Conservation (phyloP, 2,888 invertebrate genomes). For the Papilio elwesi region DNA sequence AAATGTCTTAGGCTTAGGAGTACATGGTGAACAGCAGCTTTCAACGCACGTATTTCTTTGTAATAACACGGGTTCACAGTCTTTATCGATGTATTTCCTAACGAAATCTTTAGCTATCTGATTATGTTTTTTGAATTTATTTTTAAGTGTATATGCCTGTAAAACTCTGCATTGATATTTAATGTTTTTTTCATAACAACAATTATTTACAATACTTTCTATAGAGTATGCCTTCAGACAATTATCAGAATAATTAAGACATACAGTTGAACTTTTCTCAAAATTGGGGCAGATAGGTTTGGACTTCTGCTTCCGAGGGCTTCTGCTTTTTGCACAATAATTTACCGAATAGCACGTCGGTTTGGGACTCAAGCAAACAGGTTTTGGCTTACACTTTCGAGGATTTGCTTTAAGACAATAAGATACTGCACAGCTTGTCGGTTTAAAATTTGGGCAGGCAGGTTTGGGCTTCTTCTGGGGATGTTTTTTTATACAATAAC, state of each 20-base stretch:
- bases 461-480: conserved; percentile 8
- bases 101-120: conserved; percentile 19
- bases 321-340: conserved; percentile 24
- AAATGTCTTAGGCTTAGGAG: conserved; percentile 6
- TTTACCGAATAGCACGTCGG: conserved; percentile 19
- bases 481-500: conserved; percentile 30
- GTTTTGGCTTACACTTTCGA: conserved; percentile 4
- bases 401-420: conserved; percentile 17
- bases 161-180: conserved; percentile 21
- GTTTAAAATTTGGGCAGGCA: background rate
- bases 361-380: conserved; percentile 9
- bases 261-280: conserved; percentile 21
- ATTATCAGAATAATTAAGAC: conserved; percentile 12
- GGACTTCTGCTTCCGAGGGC: conserved; percentile 12
- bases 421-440: conserved; percentile 8
- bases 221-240: conserved; percentile 22
- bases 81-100: conserved; percentile 4
- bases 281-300: background rate
- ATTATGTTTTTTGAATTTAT: background rate
- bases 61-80: conserved; percentile 1
- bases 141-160: conserved; percentile 19
- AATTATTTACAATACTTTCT: conserved; percentile 19
- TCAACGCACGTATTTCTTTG: conserved; percentile 15
- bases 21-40: background rate
- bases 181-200: conserved; percentile 22